Evolutionary conservation across 2,888 invertebrate species (phyloP).

Genomic region (Camponotus fellah): DNA sequence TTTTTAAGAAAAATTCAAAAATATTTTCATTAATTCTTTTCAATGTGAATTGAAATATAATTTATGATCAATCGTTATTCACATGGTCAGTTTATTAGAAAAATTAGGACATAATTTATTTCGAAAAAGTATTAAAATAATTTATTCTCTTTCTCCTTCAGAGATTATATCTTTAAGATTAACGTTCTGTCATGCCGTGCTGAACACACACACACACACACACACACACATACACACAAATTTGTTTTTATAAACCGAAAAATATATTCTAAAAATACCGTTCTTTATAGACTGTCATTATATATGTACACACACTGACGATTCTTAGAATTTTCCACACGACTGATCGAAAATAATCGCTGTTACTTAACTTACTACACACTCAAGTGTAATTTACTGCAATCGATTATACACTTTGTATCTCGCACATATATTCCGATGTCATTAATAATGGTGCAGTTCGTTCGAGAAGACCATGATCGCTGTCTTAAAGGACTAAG

Average conservation of each 20-base stretch:
- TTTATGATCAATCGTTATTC: conserved; percentile 4
- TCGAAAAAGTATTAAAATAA: not conserved
- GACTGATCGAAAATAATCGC: conserved; percentile 36
- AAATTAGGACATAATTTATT: not conserved
- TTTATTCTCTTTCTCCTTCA: not conserved
- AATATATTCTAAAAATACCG: conserved; percentile 1
- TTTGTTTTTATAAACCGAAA: not conserved
- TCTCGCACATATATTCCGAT: conserved; percentile 40
- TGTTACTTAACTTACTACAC: conserved; percentile 50
- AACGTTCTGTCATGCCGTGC: not conserved
- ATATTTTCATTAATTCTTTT: not conserved
- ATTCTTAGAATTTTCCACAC: conserved; percentile 37
- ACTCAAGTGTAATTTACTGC: conserved; percentile 56
- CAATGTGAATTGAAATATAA: not conserved
- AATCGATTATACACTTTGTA: conserved; percentile 59
- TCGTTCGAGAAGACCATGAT: conserved; percentile 66
- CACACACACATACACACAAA: not conserved
- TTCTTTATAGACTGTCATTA: conserved; percentile 8
- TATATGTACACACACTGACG: not conserved
- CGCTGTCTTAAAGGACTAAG: conserved; percentile 60
- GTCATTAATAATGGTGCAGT: conserved; percentile 63
- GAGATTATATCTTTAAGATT: conserved; percentile 20
- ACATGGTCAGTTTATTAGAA: not conserved
- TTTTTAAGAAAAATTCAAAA: not conserved
- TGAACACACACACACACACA: not conserved